These are phyloP conservation scores for Laspeyria flexula DNA, from an alignment of 2,888 invertebrate genomes.

Conservation along the genomic window DNA sequence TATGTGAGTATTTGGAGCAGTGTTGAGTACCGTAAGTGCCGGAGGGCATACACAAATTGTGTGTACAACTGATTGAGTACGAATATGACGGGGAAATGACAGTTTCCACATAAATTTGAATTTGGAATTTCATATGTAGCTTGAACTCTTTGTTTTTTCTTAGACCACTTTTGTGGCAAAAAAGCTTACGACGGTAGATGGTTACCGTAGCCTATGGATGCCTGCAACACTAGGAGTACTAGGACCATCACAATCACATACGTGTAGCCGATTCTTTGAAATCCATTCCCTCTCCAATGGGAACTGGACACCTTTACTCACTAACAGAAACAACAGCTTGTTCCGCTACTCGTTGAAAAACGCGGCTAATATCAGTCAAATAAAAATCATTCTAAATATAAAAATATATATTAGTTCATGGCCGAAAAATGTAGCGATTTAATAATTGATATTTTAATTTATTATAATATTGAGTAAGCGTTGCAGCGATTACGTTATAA, in stretches of 20 bases:
- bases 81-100: constrained; percentile 12
- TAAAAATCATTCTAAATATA: constrained; percentile 16
- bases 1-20: constrained; percentile 62
- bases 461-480: constrained; percentile 20
- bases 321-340: too few relatives aligned
- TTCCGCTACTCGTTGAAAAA: too few relatives aligned
- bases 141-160: too few relatives aligned
- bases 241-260: too few relatives aligned
- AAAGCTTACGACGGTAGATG: too few relatives aligned
- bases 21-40: constrained; percentile 70
- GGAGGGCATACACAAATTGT: constrained; percentile 48
- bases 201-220: too few relatives aligned
- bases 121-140: background rate
- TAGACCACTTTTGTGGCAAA: too few relatives aligned
- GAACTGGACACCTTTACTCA: too few relatives aligned
- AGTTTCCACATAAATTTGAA: constrained; percentile 6
- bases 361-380: too few relatives aligned
- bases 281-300: too few relatives aligned
- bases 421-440: constrained; percentile 31
- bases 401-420: constrained; percentile 25
- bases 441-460: constrained; percentile 34
- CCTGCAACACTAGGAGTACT: too few relatives aligned
- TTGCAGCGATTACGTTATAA: constrained; percentile 34
- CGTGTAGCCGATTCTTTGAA: too few relatives aligned
- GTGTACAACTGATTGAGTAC: constrained; percentile 29